phyloP scores from a whole-genome alignment of 2,888 invertebrate species.

The Boloria euphrosyne region DNA sequence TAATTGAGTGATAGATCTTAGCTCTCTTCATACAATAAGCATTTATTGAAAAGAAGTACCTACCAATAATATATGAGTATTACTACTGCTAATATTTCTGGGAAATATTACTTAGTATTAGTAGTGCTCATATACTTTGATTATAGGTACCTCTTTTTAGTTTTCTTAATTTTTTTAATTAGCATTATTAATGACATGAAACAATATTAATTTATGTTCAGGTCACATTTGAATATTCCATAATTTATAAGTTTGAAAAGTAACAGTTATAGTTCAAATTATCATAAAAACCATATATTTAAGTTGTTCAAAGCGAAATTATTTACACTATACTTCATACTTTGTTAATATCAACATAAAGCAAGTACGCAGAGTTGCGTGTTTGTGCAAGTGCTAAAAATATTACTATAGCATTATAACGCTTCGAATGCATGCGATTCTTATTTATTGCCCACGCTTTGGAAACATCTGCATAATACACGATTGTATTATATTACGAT shows the following conservation, averaged over 20 bases:
- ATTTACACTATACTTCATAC: slow-evolving; percentile 15
- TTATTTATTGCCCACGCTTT: slow-evolving; percentile 38
- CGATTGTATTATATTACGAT: slow-evolving; percentile 23
- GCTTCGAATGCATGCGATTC: slow-evolving; percentile 33
- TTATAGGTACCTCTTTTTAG: too few species aligned
- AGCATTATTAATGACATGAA: too few species aligned
- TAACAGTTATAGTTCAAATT: neutral
- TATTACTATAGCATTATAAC: slow-evolving; percentile 34
- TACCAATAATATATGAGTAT: too few species aligned
- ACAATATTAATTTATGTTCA: neutral
- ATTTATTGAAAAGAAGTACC: too few species aligned
- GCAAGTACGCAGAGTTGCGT: slow-evolving; percentile 25
- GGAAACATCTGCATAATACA: slow-evolving; percentile 37
- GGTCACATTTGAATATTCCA: neutral
- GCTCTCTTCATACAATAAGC: too few species aligned
- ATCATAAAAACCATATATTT: slow-evolving; percentile 9
- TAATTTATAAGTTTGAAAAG: neutral
- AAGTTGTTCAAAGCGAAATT: slow-evolving; percentile 10
- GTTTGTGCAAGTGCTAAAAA: slow-evolving; percentile 33
- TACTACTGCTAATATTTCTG: too few species aligned
- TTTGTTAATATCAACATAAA: slow-evolving; percentile 27
- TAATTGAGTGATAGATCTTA: too few species aligned
- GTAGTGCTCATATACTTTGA: too few species aligned
- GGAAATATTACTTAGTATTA: too few species aligned
- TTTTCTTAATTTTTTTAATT: too few species aligned